Evolutionary conservation across 2,113 vertebrate species (phyloP).

Genomic region (Muscicapa adusta): DNA sequence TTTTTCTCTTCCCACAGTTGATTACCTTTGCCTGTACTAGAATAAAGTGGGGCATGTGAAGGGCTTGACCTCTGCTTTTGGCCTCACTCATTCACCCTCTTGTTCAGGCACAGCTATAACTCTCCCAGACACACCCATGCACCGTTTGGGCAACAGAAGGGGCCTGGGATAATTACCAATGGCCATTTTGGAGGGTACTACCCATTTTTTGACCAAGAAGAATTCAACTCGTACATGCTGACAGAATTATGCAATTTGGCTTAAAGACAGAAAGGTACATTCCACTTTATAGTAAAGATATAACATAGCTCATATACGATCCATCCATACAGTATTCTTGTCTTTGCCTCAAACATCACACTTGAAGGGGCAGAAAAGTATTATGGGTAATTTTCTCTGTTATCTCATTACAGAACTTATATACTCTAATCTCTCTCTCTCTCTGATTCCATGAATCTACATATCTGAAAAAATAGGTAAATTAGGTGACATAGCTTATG

Average conservation of each 20-base stretch:
- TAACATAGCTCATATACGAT: neutral
- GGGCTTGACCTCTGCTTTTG: neutral
- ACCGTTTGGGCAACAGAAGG: neutral
- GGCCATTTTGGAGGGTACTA: rapidly evolving
- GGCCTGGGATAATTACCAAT: neutral
- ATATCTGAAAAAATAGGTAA: neutral
- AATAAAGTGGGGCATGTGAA: neutral
- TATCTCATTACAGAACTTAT: neutral
- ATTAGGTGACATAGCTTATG: neutral
- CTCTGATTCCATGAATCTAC: neutral
- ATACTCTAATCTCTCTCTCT: neutral
- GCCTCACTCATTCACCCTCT: rapidly evolving
- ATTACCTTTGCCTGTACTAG: neutral
- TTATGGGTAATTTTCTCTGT: neutral
- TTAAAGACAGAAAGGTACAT: neutral
- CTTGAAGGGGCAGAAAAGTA: neutral
- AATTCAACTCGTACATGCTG: neutral
- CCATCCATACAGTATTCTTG: neutral
- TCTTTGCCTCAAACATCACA: neutral
- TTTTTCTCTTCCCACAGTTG: neutral
- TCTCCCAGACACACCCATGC: neutral
- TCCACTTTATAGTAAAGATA: rapidly evolving
- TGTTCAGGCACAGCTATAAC: neutral
- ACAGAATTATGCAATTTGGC: neutral
- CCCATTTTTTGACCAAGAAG: neutral